A percentile compares a stretch with the other conserved stretches of the same genome.
Evolutionary conservation across 1,140 invertebrate genomes (phyloP).

Genomic region (Pseudomyrmex sp.): DNA sequence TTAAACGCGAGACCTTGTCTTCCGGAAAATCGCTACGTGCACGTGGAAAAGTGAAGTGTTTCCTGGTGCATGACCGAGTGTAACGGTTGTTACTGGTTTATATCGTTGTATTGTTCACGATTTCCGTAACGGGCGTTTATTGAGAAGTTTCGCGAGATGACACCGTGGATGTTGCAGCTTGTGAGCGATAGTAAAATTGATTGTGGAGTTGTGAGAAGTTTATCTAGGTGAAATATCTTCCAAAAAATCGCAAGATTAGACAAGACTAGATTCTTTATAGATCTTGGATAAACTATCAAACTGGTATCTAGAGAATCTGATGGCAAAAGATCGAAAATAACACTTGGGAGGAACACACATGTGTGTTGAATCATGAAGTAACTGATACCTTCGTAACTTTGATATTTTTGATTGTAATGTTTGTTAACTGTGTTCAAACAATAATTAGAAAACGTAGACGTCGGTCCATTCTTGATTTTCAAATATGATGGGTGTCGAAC

Average conservation of each 20-base stretch:
- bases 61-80: constrained; percentile 39
- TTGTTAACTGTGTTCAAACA: not conserved
- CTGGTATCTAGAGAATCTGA: not conserved
- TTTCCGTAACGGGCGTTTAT: not conserved
- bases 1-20: constrained; percentile 31
- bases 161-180: not conserved
- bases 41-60: constrained; percentile 57
- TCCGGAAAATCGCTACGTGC: constrained; percentile 34
- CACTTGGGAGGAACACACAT: not conserved
- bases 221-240: not conserved
- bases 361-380: not conserved
- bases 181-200: not conserved
- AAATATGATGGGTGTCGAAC: constrained; percentile 24
- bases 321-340: not conserved
- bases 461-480: not conserved
- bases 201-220: not conserved
- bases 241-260: not conserved
- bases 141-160: not conserved
- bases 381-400: constrained; percentile 24
- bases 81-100: constrained; percentile 42
- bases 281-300: too few relatives aligned
- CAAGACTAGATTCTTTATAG: not conserved
- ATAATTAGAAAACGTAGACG: not conserved
- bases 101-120: constrained; percentile 28
- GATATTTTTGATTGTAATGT: not conserved